phyloP scores from a whole-genome alignment of 2,888 invertebrate species.

The Callosobruchus maculatus region DNA sequence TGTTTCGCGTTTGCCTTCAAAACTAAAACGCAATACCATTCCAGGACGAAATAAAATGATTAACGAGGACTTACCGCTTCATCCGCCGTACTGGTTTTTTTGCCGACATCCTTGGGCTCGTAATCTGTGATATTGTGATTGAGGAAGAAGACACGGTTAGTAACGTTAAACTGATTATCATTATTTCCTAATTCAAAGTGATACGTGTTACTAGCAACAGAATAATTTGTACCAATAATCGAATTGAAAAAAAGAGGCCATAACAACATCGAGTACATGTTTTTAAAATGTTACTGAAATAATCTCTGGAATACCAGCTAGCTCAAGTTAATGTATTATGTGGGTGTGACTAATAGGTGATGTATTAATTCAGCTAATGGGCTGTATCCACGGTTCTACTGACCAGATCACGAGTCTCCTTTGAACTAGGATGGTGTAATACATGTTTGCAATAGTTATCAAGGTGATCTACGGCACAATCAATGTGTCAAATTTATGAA shows the following conservation, averaged over 20 bases:
- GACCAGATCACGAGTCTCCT: too few species aligned
- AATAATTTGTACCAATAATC: background rate
- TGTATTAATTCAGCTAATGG: background rate
- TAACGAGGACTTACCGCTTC: background rate
- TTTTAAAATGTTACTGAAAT: background rate
- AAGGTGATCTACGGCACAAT: too few species aligned
- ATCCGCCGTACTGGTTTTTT: background rate
- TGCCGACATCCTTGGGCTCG: constrained; percentile 11
- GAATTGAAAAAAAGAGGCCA: background rate
- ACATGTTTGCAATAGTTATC: too few species aligned
- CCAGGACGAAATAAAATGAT: background rate
- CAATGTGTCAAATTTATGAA: too few species aligned
- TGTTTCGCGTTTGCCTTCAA: too few species aligned
- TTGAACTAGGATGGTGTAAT: too few species aligned
- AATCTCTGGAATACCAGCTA: background rate
- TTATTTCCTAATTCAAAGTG: constrained; percentile 35
- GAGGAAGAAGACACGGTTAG: constrained; percentile 31
- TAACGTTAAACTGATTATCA: constrained; percentile 32
- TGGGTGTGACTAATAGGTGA: background rate
- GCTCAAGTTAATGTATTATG: background rate
- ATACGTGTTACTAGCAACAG: constrained; percentile 21
- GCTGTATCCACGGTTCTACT: too few species aligned
- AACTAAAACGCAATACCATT: too few species aligned
- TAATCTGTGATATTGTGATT: constrained; percentile 29
- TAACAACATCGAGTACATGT: background rate